Base-by-base conservation (phyloP, 2,888 invertebrate genomes). In the Dusona sp. region DNA sequence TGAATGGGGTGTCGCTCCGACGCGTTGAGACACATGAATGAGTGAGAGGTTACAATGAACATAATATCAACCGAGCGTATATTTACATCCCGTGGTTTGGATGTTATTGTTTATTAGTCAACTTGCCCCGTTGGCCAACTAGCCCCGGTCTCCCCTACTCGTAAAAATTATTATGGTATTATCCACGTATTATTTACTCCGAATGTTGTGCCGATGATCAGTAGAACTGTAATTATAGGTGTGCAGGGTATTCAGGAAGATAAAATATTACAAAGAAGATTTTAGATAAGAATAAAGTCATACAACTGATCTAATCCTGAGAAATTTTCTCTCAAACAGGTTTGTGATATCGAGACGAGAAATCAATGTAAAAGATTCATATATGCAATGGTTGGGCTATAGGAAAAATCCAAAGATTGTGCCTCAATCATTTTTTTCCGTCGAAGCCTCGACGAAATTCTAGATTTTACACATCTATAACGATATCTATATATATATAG, bases 401-500 rank as follows among this genome's bases (percentile, higher is more conserved):
- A 16, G 29, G 8, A 22, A n/a, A 79, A 29, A 29, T 42, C 38
- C 16, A 9, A 29, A 22, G 67, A 25, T 42, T 42, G 16, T 9
- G 48, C 45, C 42, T 51, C 38, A 36, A 25, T 25, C 16, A 61
- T 78, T 57, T 73, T 79, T 68, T 75, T n/a, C 22, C 25, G 16
- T 36, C 9, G 33, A 8, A 45, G 33, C 54, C 13, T 64, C 11
- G 45, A 38, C n/a, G 67, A 67, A 48, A 22, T 73, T 67, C 61
- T 22, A 29, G 67, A 68, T 82, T 78, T 73, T 73, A 51, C 13
- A 16, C 29, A 48, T 36, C 38, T 68, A 54, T 36, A 65, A 48
- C 54, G 33, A n/a, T 51, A 54, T 68, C 25, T 45, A 8, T 65
- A 65, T 51, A 38, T 51, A 38, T n/a, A 75, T 13, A 36, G 25